Evolutionary conservation across 2,797 vertebrate genomes (phyloP).

Genomic region (Amphiprion clarkii): DNA sequence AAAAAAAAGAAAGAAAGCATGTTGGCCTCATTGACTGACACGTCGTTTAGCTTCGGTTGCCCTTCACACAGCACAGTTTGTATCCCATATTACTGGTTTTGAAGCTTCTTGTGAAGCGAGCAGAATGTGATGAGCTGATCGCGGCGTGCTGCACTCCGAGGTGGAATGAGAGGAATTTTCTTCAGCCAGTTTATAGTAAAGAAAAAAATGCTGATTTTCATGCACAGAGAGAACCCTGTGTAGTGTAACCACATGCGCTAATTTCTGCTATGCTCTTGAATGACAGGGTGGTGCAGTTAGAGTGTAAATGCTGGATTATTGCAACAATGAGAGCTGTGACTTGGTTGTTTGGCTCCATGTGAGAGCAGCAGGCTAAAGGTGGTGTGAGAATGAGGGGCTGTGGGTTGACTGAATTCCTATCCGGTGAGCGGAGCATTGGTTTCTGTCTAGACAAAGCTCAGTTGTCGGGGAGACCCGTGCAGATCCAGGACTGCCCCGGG

Average conservation of each 20-base stretch:
- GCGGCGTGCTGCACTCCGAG: slow-evolving; percentile 22
- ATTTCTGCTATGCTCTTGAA: slow-evolving; percentile 34
- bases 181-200: slow-evolving; percentile 23
- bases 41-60: slow-evolving; percentile 8
- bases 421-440: slow-evolving; percentile 76
- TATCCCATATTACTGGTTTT: slow-evolving; percentile 10
- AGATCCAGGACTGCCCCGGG: slow-evolving; percentile 70
- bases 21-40: slow-evolving; percentile 1
- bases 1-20: slow-evolving; percentile 3
- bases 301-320: slow-evolving; percentile 55
- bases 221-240: slow-evolving; percentile 34
- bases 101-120: slow-evolving; percentile 11
- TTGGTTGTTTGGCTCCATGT: slow-evolving; percentile 56
- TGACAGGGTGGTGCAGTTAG: slow-evolving; percentile 39
- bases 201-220: slow-evolving; percentile 10
- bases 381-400: slow-evolving; percentile 71
- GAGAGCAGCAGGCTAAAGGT: slow-evolving; percentile 64
- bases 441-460: slow-evolving; percentile 83
- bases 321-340: slow-evolving; percentile 61
- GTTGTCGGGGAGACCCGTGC: slow-evolving; percentile 76
- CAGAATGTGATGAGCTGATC: slow-evolving; percentile 12
- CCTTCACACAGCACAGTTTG: not conserved
- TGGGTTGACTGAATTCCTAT: slow-evolving; percentile 80
- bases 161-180: slow-evolving; percentile 57
- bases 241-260: slow-evolving; percentile 20